Conservation (phyloP, 2,797 vertebrate species). For the Hypotaenidia okinawae region DNA sequence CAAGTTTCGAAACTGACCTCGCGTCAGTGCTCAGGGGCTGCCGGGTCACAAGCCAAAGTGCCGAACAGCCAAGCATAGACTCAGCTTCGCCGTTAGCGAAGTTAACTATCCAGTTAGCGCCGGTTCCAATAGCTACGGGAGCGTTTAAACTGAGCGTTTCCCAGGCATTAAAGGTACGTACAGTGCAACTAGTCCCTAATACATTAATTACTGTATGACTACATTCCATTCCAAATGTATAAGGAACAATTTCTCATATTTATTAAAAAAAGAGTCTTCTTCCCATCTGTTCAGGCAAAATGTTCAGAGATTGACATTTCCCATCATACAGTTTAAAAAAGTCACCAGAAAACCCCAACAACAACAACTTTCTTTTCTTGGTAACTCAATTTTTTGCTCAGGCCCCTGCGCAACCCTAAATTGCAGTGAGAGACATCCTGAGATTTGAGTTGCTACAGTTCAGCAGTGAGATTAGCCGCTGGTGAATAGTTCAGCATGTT, state of each 20-base stretch:
- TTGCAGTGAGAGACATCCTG: not conserved
- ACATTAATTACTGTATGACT: accelerated
- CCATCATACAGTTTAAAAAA: not conserved
- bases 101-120: not conserved
- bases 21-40: not conserved
- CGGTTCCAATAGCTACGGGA: not conserved
- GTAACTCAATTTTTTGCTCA: accelerated
- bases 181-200: not conserved
- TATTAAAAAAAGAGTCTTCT: not conserved
- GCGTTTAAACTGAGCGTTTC: not conserved
- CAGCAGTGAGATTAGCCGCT: not conserved
- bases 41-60: not conserved
- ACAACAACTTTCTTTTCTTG: accelerated
- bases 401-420: accelerated
- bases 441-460: not conserved
- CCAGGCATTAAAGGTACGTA: not conserved
- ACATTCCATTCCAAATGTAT: not conserved
- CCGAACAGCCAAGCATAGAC: not conserved
- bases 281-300: not conserved
- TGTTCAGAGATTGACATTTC: not conserved
- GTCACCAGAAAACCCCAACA: no score
- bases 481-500: not conserved
- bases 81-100: not conserved
- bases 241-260: not conserved
- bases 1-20: not conserved